Evolutionary conservation across 2,888 invertebrate genomes (phyloP).

Genomic region (Rambutsinella grinnellia): DNA sequence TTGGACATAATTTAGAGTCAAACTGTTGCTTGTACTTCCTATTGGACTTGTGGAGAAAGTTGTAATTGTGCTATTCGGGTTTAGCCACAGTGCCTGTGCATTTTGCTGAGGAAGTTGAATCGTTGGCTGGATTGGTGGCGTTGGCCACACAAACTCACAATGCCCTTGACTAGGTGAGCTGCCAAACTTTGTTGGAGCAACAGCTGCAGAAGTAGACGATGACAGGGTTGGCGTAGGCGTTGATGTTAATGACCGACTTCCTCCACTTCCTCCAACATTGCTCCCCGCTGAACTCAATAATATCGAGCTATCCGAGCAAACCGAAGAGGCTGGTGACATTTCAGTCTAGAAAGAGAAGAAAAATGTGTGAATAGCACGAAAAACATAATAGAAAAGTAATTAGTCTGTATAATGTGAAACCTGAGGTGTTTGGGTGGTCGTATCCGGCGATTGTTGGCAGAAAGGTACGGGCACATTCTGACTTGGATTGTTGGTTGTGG

Average conservation of each 20-base stretch:
- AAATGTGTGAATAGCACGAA: background rate
- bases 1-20: slow-evolving; percentile 48
- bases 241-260: slow-evolving; percentile 51
- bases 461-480: slow-evolving; percentile 64
- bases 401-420: slow-evolving; percentile 41
- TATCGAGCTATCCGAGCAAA: slow-evolving; percentile 61
- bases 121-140: slow-evolving; percentile 29
- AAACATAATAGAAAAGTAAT: background rate
- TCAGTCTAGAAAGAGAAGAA: slow-evolving; percentile 57
- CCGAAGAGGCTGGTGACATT: slow-evolving; percentile 66
- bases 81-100: slow-evolving; percentile 33
- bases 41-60: slow-evolving; percentile 26
- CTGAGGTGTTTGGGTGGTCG: slow-evolving; percentile 66
- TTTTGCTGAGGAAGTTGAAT: background rate
- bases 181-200: slow-evolving; percentile 38
- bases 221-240: slow-evolving; percentile 58
- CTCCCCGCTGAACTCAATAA: slow-evolving; percentile 46
- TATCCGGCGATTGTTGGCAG: slow-evolving; percentile 66
- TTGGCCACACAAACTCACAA: slow-evolving; percentile 60
- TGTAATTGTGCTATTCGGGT: slow-evolving; percentile 21
- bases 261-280: slow-evolving; percentile 41
- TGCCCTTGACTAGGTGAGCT: slow-evolving; percentile 53
- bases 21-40: slow-evolving; percentile 36
- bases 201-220: slow-evolving; percentile 30
- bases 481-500: slow-evolving; percentile 7